phyloP scores from a whole-genome alignment of 2,113 vertebrate genomes.

The Gasterosteus aculeatus region DNA sequence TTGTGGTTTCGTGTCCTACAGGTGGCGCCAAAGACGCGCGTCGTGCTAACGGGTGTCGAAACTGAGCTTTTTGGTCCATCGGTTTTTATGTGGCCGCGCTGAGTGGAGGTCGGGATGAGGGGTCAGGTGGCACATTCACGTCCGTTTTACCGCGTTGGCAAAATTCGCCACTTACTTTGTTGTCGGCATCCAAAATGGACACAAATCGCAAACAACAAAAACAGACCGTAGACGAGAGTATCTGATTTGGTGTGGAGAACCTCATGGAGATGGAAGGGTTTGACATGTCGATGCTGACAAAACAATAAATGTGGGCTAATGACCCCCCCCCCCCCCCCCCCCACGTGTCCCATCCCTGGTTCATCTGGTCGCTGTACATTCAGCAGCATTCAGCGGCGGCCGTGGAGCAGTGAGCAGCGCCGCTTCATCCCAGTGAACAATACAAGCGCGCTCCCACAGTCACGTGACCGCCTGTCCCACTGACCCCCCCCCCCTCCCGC shows the following conservation, averaged over 20 bases:
- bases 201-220: not conserved
- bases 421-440: conserved; percentile 33
- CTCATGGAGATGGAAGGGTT: no score
- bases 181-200: no score
- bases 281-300: no score
- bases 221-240: not conserved
- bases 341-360: no score
- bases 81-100: not conserved
- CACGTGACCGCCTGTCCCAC: conserved; percentile 57
- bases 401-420: conserved; percentile 2
- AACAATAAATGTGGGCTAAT: no score
- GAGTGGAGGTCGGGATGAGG: no score
- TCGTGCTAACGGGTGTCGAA: not conserved
- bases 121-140: no score
- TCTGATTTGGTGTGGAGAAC: no score
- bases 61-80: not conserved
- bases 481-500: conserved; percentile 51
- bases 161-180: no score
- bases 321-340: no score
- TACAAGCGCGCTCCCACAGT: conserved; percentile 22
- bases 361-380: not conserved
- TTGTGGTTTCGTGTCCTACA: not conserved
- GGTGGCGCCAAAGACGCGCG: not conserved
- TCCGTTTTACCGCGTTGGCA: no score
- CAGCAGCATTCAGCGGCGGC: not conserved